phyloP scores from a whole-genome alignment of 1,140 invertebrate genomes.

The Drosophila lacteicornis region DNA sequence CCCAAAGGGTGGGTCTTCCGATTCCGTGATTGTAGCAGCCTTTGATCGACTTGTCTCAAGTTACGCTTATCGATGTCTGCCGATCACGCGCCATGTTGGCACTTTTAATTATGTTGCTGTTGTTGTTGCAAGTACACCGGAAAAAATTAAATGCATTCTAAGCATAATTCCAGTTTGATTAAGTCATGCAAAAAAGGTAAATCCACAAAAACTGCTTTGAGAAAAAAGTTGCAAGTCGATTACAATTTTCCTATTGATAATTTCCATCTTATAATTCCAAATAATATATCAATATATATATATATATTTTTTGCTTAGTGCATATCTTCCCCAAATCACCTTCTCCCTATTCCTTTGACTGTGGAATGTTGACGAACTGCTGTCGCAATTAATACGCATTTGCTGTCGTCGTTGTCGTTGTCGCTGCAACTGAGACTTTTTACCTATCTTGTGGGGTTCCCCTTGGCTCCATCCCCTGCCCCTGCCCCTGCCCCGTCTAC shows the following conservation, averaged over 20 bases:
- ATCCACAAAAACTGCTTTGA: no score
- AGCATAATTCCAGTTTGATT: no score
- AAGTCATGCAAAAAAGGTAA: no score
- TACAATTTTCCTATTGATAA: no score
- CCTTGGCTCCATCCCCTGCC: not conserved
- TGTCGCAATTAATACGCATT: constrained; percentile 79
- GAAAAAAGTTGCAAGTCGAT: no score
- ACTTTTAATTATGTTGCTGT: constrained; percentile 79
- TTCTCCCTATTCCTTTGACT: constrained; percentile 1
- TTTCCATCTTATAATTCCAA: no score
- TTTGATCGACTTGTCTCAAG: constrained; percentile 46
- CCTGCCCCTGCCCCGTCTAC: not conserved
- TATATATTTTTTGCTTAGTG: not conserved
- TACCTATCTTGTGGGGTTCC: constrained; percentile 13
- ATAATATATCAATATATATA: no score
- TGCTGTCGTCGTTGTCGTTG: constrained; percentile 60
- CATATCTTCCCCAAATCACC: constrained; percentile 9
- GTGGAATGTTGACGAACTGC: constrained; percentile 79
- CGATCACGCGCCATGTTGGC: constrained; percentile 80
- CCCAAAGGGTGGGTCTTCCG: constrained; percentile 18
- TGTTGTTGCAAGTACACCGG: not conserved
- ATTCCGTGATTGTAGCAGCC: constrained; percentile 15
- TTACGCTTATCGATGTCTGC: constrained; percentile 71
- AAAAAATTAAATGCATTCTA: no score
- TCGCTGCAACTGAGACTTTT: constrained; percentile 68